Conservation (phyloP, 2,888 invertebrate genomes). For the Tetramorium bicarinatum region DNA sequence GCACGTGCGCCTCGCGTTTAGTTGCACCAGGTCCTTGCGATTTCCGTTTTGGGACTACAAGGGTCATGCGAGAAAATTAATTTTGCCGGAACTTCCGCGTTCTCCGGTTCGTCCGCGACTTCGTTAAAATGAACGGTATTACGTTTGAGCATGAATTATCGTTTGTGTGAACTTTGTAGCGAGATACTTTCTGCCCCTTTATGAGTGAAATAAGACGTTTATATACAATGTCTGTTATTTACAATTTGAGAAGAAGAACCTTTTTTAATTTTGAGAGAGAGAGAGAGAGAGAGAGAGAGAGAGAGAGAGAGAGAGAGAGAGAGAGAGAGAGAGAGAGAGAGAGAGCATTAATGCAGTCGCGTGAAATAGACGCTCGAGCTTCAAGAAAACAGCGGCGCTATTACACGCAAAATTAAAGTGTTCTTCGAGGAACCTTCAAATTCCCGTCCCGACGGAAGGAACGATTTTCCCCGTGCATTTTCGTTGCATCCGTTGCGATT, state of each 20-base stretch:
- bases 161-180: slow-evolving; percentile 9
- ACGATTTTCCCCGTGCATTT: slow-evolving; percentile 56
- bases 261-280: background rate
- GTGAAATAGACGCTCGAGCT: background rate
- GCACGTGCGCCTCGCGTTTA: slow-evolving; percentile 61
- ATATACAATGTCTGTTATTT: background rate
- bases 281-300: background rate
- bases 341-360: background rate
- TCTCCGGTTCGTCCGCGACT: slow-evolving; percentile 32
- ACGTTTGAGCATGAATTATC: slow-evolving; percentile 35
- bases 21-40: slow-evolving; percentile 41
- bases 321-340: background rate
- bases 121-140: slow-evolving; percentile 26
- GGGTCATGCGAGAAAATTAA: slow-evolving; percentile 49
- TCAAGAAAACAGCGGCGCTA: background rate
- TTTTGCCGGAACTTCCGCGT: slow-evolving; percentile 41
- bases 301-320: background rate
- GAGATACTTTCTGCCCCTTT: background rate
- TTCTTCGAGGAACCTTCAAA: slow-evolving; percentile 53
- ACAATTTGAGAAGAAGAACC: background rate
- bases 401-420: slow-evolving; percentile 43
- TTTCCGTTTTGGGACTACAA: slow-evolving; percentile 50
- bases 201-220: slow-evolving; percentile 3
- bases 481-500: slow-evolving; percentile 41
- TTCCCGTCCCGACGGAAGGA: background rate